A percentile compares a stretch with the other conserved stretches of the same genome.
These are phyloP conservation scores for Neuroterus valhalla DNA, from an alignment of 1,140 invertebrate genomes.

Conservation along the genomic window DNA sequence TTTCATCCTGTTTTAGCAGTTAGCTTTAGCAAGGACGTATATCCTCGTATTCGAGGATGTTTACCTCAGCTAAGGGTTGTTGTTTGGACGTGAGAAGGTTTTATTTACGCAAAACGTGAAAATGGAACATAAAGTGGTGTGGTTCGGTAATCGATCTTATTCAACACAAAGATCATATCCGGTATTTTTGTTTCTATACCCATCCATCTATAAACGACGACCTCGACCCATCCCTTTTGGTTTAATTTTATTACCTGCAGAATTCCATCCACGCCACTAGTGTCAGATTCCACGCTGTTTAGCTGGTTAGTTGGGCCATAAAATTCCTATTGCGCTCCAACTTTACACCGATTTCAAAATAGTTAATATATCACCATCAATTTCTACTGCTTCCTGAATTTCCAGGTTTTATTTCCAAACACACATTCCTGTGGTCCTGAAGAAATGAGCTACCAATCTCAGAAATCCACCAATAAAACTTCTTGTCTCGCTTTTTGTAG, in stretches of 20 bases:
- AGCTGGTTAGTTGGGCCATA: constrained; percentile 7
- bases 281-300: background rate
- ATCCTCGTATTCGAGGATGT: too few species aligned
- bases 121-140: constrained; percentile 53
- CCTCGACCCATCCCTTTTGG: constrained; percentile 67
- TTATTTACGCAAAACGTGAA: constrained; percentile 21
- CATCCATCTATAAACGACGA: constrained; percentile 50
- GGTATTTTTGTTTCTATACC: constrained; percentile 52
- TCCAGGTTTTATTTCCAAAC: constrained; percentile 11
- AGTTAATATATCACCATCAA: constrained; percentile 6
- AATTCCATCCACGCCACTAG: constrained; percentile 22
- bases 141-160: constrained; percentile 64
- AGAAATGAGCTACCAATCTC: constrained; percentile 4
- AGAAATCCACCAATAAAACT: constrained; percentile 15
- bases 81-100: too few species aligned
- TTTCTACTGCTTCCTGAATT: constrained; percentile 28
- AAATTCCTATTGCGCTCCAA: constrained; percentile 7
- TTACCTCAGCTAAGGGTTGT: too few species aligned
- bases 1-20: too few species aligned
- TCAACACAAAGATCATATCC: constrained; percentile 56
- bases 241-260: constrained; percentile 58
- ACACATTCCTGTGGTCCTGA: constrained; percentile 6
- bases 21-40: too few species aligned
- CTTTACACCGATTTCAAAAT: constrained; percentile 7
- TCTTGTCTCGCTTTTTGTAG: background rate